A percentile compares a stretch with the other conserved stretches of the same genome.
Evolutionary conservation across 2,888 invertebrate genomes (phyloP).

Genomic region (Apomyelois bistriatella): DNA sequence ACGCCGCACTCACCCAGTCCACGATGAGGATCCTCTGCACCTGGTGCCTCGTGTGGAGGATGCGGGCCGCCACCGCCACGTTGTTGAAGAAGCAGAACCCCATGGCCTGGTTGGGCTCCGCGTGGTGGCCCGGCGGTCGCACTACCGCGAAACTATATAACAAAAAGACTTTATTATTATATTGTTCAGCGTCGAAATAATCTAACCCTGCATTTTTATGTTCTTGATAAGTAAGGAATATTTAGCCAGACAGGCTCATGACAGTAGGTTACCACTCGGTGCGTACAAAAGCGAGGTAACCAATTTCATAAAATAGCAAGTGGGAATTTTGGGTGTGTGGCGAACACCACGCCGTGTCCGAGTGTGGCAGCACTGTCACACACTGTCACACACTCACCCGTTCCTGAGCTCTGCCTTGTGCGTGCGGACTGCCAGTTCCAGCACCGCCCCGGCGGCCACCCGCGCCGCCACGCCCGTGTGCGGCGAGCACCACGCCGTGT

Average conservation of each 20-base stretch:
- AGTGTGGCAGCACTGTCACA: slow-evolving; percentile 82
- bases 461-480: slow-evolving; percentile 94
- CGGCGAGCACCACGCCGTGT: slow-evolving; percentile 98
- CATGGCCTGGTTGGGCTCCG: slow-evolving; percentile 98
- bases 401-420: slow-evolving; percentile 54
- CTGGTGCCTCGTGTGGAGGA: slow-evolving; percentile 90
- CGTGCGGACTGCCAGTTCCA: slow-evolving; percentile 90
- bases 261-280: too few species aligned
- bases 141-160: slow-evolving; percentile 98
- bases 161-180: background rate
- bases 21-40: slow-evolving; percentile 95
- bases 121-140: slow-evolving; percentile 96
- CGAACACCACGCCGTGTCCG: slow-evolving; percentile 77
- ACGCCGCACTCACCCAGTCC: slow-evolving; percentile 88
- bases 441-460: slow-evolving; percentile 96
- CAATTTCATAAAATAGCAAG: too few species aligned
- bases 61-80: slow-evolving; percentile 95
- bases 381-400: slow-evolving; percentile 38
- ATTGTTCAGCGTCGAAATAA: background rate
- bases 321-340: too few species aligned
- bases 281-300: too few species aligned
- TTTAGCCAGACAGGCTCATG: too few species aligned
- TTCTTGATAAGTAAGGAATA: too few species aligned
- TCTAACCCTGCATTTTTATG: background rate
- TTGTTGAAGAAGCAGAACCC: slow-evolving; percentile 99